phyloP scores from a whole-genome alignment of 2,888 invertebrate genomes.

The Nomada fabriciana region DNA sequence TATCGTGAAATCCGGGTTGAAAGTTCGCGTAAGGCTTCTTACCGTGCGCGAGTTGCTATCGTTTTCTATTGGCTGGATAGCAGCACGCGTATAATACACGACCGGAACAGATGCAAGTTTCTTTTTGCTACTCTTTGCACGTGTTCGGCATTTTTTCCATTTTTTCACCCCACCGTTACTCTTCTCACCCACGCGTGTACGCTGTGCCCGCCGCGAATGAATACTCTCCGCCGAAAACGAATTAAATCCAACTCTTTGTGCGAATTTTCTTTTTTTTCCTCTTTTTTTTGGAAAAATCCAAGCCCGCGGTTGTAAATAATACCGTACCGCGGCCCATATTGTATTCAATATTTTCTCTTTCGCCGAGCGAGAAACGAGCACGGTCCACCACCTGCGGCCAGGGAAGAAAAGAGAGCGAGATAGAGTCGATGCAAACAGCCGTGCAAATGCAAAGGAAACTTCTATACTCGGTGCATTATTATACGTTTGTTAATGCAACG shows the following conservation, averaged over 20 bases:
- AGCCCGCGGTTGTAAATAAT: slow-evolving; percentile 69
- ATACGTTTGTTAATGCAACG: slow-evolving; percentile 64
- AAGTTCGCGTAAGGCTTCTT: slow-evolving; percentile 56
- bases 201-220: slow-evolving; percentile 48
- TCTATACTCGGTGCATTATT: slow-evolving; percentile 50
- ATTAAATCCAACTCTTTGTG: slow-evolving; percentile 72
- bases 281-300: slow-evolving; percentile 55
- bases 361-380: slow-evolving; percentile 43
- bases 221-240: slow-evolving; percentile 70
- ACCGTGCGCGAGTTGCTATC: slow-evolving; percentile 51
- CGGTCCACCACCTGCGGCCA: slow-evolving; percentile 26
- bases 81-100: slow-evolving; percentile 48
- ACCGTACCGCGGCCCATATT: slow-evolving; percentile 62
- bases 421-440: slow-evolving; percentile 49
- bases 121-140: slow-evolving; percentile 28
- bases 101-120: slow-evolving; percentile 45
- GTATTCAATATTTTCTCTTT: slow-evolving; percentile 70
- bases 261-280: slow-evolving; percentile 30
- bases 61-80: slow-evolving; percentile 48
- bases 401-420: background rate
- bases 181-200: background rate
- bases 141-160: background rate
- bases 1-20: slow-evolving; percentile 47
- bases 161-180: background rate
- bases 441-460: slow-evolving; percentile 48